Evolutionary conservation across 2,797 vertebrate species (phyloP), one percentile per base, ranked within the genome.

Genomic region (Coregonus suidteri): DNA sequence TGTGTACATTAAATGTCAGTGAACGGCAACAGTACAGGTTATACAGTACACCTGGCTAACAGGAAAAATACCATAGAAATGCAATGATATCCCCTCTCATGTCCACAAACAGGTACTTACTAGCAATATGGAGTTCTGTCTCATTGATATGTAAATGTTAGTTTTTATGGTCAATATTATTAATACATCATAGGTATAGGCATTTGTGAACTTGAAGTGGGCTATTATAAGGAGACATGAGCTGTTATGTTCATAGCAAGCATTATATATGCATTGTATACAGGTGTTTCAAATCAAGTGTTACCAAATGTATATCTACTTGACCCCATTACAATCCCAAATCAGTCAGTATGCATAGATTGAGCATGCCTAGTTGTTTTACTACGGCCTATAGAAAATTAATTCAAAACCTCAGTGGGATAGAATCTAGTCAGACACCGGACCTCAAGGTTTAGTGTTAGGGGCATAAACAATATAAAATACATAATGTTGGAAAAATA

Each of bases 11-110:
- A 81, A 77, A 73, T 70, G 79, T 81, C 86, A 88, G 82, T 81
- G 81, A 84, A 76, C 81, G 76, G 79, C 75, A 90, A 85, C 83
- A 64, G 65, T 77, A 79, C 15, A 56, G 5, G 68, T 86, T 84
- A 87, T 72, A 81, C 73, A 14, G 54, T 75, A 68, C 90, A 92
- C 84, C 90, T 91, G 90, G 84, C 81, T 78, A 75, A 77, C 64
- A 70, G 82, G 77, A 83, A 89, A 91, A 86, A 79, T 75, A 77
- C 73, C 67, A n/a, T 47, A 4, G 16, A 82, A 66, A 77, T 75
- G 73, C 75, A 87, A 88, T 76, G 75, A 76, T 69, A 35, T 71
- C 73, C 51, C 59, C 30, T 56, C 67, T 77, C 72, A 66, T 51
- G 47, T 71, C 67, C 73, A 76, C 47, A 53, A 75, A 67, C 31